A percentile compares a stretch with the other conserved stretches of the same genome.
Evolutionary conservation across 1,140 invertebrate species (phyloP).

Genomic region (Ceratina calcarata): DNA sequence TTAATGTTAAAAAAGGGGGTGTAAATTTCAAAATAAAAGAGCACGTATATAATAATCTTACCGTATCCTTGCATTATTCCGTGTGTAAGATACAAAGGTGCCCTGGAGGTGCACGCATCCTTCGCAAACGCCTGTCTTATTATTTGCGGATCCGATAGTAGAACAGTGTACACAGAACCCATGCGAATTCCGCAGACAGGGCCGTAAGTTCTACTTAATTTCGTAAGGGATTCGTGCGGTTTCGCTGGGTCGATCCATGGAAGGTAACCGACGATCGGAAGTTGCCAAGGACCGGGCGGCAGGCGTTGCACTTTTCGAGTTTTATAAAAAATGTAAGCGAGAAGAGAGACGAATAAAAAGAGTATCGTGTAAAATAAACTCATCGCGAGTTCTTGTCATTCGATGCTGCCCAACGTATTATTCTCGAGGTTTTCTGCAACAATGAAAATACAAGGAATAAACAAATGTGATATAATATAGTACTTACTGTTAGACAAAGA

Average conservation of each 20-base stretch:
- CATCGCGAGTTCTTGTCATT: conserved; percentile 30
- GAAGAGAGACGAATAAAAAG: conserved; percentile 32
- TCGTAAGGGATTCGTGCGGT: conserved; percentile 86
- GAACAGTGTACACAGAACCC: conserved; percentile 87
- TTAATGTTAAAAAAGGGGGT: too few relatives aligned
- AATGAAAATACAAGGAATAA: too few relatives aligned
- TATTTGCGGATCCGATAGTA: conserved; percentile 86
- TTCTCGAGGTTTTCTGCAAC: too few relatives aligned
- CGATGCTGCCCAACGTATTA: background rate
- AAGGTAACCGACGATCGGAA: conserved; percentile 90
- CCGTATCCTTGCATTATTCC: conserved; percentile 93
- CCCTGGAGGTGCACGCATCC: conserved; percentile 86
- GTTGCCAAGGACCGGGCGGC: conserved; percentile 88
- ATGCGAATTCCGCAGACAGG: conserved; percentile 86
- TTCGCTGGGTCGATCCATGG: conserved; percentile 84
- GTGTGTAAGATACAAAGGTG: conserved; percentile 90
- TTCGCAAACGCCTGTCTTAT: conserved; percentile 86
- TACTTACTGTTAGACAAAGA: too few relatives aligned
- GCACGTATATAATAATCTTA: conserved; percentile 81
- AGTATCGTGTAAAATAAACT: conserved; percentile 12
- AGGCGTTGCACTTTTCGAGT: conserved; percentile 56
- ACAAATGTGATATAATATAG: too few relatives aligned
- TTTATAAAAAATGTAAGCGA: conserved; percentile 24
- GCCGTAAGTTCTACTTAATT: conserved; percentile 85
- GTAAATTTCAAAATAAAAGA: too few relatives aligned